Base-by-base conservation (phyloP, 2,113 vertebrate species). In the Vimba vimba region DNA sequence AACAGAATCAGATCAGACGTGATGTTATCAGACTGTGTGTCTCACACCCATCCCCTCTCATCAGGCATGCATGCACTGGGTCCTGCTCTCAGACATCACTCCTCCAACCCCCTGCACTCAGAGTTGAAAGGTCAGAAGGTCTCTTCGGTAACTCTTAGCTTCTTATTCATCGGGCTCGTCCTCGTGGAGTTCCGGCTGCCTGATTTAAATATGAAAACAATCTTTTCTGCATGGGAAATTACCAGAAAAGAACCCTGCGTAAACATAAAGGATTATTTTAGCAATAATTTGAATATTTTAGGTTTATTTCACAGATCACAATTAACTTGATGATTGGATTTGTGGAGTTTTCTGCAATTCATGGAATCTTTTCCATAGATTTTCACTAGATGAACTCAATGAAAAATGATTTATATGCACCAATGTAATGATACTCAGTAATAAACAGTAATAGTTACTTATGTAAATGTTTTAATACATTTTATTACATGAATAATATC, bases 11-110 rank as follows among this genome's bases (percentile, higher is more conserved):
- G 50, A 43, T 68, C 83, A 86, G 62, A 75, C 83, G 74, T 82
- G 88, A 89, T 87, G 59, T 85, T 87, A 89, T 89, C 88, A 88
- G 66, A 76, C 79, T 43, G 62, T 25, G 64, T 27, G 87, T 86
- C 60, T 83, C 83, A 52, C 83, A 78, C 83, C 84, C 86, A 66
- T 83, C 84, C 88, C 77, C 87, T 87, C 80, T 88, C 85, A 88
- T 90, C 82, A 87, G 82, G 87, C 82, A 85, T 90, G 89, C 79
- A 79, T 86, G 71, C 77, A 27, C 71, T 50, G 64, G 76, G 84
- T 69, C 85, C 15, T 77, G 82, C 82, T 86, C 85, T 57, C 73
- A 86, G 78, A 89, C 82, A 86, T 79, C 82, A 88, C 11, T 85
- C 78, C 85, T 79, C 82, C 79, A 84, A 21, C 76, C 76, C 76